A percentile compares a stretch with the other conserved stretches of the same genome.
Evolutionary conservation across 2,888 invertebrate genomes (phyloP).

Genomic region (Drosophila bunnanda): DNA sequence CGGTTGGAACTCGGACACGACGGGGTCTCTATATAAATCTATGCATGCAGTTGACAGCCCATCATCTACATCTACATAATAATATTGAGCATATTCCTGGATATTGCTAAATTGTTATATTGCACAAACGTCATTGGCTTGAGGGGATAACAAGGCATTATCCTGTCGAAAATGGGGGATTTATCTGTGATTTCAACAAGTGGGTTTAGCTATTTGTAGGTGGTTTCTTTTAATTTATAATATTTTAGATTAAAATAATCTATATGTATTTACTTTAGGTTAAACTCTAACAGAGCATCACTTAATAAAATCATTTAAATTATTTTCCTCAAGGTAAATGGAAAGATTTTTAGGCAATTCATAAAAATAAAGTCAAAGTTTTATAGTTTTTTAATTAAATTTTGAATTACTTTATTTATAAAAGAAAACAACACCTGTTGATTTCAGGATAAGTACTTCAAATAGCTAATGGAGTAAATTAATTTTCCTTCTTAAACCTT

Average conservation of each 20-base stretch:
- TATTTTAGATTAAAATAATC: background rate
- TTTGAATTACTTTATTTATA: no score
- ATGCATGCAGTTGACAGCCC: conserved; percentile 23
- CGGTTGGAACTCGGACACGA: conserved; percentile 2
- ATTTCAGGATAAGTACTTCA: no score
- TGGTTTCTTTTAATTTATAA: background rate
- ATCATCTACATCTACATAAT: conserved; percentile 2
- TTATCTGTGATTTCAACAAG: background rate
- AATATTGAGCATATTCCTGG: background rate
- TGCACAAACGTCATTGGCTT: background rate
- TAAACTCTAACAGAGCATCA: no score
- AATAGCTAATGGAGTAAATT: no score
- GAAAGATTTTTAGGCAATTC: no score
- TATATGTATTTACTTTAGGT: background rate
- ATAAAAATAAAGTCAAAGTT: no score
- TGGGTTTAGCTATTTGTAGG: background rate
- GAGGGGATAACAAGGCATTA: background rate
- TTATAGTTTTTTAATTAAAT: no score
- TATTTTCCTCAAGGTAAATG: background rate
- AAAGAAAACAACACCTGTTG: no score
- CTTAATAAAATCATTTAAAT: no score
- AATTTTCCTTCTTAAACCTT: no score
- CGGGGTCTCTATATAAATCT: conserved; percentile 2
- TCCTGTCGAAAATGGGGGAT: no score
- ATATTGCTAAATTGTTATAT: background rate